Evolutionary conservation across 2,888 invertebrate species (phyloP), one percentile per base, ranked within the genome.

Genomic region (Nymphalis c-album): DNA sequence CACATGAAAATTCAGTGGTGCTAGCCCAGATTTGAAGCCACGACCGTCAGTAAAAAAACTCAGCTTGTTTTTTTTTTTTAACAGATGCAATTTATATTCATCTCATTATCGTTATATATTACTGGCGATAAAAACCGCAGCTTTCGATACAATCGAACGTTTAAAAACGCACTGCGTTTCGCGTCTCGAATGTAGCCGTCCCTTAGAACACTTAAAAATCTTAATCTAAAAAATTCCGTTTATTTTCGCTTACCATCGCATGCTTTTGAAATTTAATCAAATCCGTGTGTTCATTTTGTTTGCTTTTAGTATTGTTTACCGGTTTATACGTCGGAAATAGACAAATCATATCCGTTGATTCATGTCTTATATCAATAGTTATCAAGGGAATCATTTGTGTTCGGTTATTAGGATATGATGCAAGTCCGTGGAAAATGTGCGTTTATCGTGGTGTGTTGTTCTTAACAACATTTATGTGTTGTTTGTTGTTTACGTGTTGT

Each of bases 181-280:
- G 17, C 26, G 17, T 60, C 47, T 20, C 46, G n/a, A 51, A 48
- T 69, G 67, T 60, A 63, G 7, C 47, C 47, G 18, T 35, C 8
- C 26, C 69, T 60, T 67, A 55, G 63, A 26, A 45, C 55, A 31
- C 48, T 64, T 46, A 18, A 61, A 66, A 66, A 66, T 66, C 51
- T 57, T 66, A 69, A 69, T 69, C 69, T 26, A 68, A 69, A 69
- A 63, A 64, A 59, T 40, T 50, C 47, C 61, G 46, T 69, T 47
- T 59, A 62, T 60, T 65, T 68, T 57, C 17, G 63, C 68, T 46
- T 60, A 57, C 26, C 50, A 45, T 62, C 60, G 62, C 55, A 60
- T 26, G 53, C 40, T 65, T 65, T 55, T 18, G 17, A 66, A 63
- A 50, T 63, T 61, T 40, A 67, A 63, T 68, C 51, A 66, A 22